Conservation (phyloP, 1,140 invertebrate species). For the Anagrus nilaparvatae region DNA sequence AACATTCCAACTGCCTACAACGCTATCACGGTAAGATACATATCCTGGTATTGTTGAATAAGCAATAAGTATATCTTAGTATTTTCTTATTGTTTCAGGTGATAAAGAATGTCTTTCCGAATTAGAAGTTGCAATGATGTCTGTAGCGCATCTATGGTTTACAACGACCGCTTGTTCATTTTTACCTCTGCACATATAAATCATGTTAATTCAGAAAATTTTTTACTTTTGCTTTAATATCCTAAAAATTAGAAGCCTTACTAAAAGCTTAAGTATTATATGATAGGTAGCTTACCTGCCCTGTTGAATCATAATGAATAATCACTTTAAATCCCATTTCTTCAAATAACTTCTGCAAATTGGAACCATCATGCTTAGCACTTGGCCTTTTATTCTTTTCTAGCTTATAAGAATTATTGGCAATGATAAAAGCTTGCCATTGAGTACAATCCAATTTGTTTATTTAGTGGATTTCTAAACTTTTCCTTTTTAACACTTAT, state of each 20-base stretch:
- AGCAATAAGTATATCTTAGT: slow-evolving; percentile 55
- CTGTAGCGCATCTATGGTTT: slow-evolving; percentile 10
- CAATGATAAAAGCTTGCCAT: slow-evolving; percentile 48
- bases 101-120: slow-evolving; percentile 7
- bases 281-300: slow-evolving; percentile 25
- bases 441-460: slow-evolving; percentile 30
- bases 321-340: slow-evolving; percentile 46
- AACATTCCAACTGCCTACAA: slow-evolving; percentile 61
- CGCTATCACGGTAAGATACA: slow-evolving; percentile 52
- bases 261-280: no score
- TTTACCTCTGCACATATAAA: slow-evolving; percentile 26
- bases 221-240: slow-evolving; percentile 31
- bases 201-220: slow-evolving; percentile 31
- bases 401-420: slow-evolving; percentile 36
- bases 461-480: slow-evolving; percentile 26
- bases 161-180: slow-evolving; percentile 13
- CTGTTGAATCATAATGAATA: slow-evolving; percentile 33
- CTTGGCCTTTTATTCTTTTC: slow-evolving; percentile 33
- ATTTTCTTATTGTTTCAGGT: slow-evolving; percentile 31
- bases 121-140: slow-evolving; percentile 7
- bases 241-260: slow-evolving; percentile 26
- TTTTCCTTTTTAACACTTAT: slow-evolving; percentile 32
- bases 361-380: slow-evolving; percentile 41
- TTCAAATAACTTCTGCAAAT: slow-evolving; percentile 42
- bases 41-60: slow-evolving; percentile 56